A percentile compares a stretch with the other conserved stretches of the same genome.
phyloP scores from a whole-genome alignment of 2,888 invertebrate species.

The Amblyjoppa proteus region DNA sequence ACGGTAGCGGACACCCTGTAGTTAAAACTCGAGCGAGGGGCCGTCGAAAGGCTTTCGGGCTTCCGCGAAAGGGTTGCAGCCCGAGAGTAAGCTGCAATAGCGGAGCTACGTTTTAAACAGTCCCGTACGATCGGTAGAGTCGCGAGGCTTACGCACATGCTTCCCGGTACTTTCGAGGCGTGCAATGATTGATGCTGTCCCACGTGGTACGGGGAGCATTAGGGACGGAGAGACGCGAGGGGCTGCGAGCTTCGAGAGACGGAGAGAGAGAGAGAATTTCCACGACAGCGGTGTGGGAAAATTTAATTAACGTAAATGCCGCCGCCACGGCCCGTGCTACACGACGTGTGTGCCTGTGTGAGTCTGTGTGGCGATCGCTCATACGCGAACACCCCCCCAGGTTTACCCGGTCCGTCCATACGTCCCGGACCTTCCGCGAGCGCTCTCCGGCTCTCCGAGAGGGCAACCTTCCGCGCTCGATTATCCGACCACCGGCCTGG shows the following conservation, averaged over 20 bases:
- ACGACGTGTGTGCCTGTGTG: constrained; percentile 53
- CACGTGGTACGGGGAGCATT: constrained; percentile 69
- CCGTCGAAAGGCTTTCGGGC: constrained; percentile 20
- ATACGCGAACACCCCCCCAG: constrained; percentile 78
- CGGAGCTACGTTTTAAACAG: constrained; percentile 73
- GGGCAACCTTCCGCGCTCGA: constrained; percentile 24
- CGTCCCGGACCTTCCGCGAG: constrained; percentile 49
- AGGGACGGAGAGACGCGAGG: constrained; percentile 64
- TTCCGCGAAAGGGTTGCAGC: constrained; percentile 38
- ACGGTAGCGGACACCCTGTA: constrained; percentile 17
- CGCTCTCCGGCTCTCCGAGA: neutral
- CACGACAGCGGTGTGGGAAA: constrained; percentile 79
- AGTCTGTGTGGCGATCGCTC: constrained; percentile 83
- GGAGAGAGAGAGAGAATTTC: constrained; percentile 70
- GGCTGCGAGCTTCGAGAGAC: constrained; percentile 66
- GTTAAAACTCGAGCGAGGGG: constrained; percentile 6
- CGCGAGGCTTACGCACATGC: constrained; percentile 71
- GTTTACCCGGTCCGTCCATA: constrained; percentile 53
- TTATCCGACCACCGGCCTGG: constrained; percentile 70
- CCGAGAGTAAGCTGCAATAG: constrained; percentile 4
- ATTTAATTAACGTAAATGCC: constrained; percentile 85
- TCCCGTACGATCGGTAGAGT: constrained; percentile 63
- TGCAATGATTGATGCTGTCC: constrained; percentile 83
- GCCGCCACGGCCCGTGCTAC: constrained; percentile 83
- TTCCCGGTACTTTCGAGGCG: constrained; percentile 72